Conservation (phyloP, 2,113 vertebrate species). For the Oncorhynchus masou region DNA sequence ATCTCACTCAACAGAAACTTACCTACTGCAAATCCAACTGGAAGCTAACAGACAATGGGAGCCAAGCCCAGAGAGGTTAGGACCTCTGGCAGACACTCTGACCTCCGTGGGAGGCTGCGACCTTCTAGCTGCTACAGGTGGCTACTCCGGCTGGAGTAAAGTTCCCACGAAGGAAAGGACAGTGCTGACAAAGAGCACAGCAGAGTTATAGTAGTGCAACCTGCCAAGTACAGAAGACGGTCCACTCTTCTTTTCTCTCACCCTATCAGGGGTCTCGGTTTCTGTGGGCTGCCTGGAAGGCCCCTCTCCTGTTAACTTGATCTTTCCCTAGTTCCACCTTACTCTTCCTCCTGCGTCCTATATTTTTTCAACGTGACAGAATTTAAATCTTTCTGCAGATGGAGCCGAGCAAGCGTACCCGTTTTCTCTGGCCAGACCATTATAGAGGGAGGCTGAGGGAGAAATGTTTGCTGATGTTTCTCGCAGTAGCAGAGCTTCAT, state of each 20-base stretch:
- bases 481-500: slow-evolving; percentile 30
- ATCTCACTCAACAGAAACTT: not conserved
- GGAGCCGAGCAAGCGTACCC: slow-evolving; percentile 51
- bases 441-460: slow-evolving; percentile 31
- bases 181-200: slow-evolving; percentile 49
- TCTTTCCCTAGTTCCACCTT: slow-evolving; percentile 62
- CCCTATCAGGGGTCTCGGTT: slow-evolving; percentile 48
- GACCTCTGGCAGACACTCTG: slow-evolving; percentile 21
- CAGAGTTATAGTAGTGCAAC: slow-evolving; percentile 42
- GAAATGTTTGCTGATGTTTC: slow-evolving; percentile 37
- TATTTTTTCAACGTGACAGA: slow-evolving; percentile 73
- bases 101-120: slow-evolving; percentile 16
- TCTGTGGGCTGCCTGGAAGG: slow-evolving; percentile 70
- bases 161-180: slow-evolving; percentile 54
- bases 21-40: not conserved
- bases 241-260: slow-evolving; percentile 37
- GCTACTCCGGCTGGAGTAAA: not conserved
- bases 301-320: slow-evolving; percentile 63
- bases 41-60: slow-evolving; percentile 24
- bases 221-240: slow-evolving; percentile 41
- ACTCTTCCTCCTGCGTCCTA: slow-evolving; percentile 63
- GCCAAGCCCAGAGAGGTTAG: slow-evolving; percentile 15
- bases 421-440: slow-evolving; percentile 68
- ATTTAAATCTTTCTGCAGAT: slow-evolving; percentile 76
- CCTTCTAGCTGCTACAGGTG: not conserved